Base-by-base conservation (phyloP, 2,797 vertebrate genomes). In the Eulemur rubriventer region DNA sequence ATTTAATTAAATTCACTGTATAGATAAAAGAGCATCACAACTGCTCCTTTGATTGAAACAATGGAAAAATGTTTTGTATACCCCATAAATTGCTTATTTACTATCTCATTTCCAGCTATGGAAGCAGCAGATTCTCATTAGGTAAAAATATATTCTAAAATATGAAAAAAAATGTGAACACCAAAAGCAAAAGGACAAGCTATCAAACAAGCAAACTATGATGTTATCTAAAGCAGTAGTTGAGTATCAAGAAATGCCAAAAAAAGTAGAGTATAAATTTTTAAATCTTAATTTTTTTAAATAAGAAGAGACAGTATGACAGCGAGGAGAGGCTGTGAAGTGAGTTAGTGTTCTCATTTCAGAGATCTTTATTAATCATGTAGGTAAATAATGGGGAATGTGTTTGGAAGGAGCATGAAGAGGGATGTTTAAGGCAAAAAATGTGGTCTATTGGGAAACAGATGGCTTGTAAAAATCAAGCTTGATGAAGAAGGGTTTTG, bases 401-500 rank as follows among this genome's bases (percentile, higher is more conserved):
- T 24, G 55, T 17, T 55, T 96, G 35, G 52, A 76, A 69, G 70
- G 65, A 94, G 26, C 41, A 41, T 30, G 65, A 94, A 89, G 57
- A 89, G 13, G 52, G 59, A 70, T 41, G 33, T 81, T 81, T 73
- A 94, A 92, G 57, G 89, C 89, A 72, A 95, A 67, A 46, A 94
- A 69, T 76, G 46, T 52, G 75, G 61, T 88, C 70, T 96, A 28
- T 87, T 94, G 96, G 86, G 86, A 93, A 97, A 96, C 94, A 96
- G 97, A 96, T 97, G 94, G 81, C 83, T 82, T 94, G 35, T 89
- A 94, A 96, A 96, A 95, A 81, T 85, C 38, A 92, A 94, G 43
- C 89, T 95, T 94, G 91, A 88, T 83, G 79, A 94, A 94, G 50
- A 79, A 82, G 89, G 22, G 48, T 73, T 96, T 61, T 94, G 86